Conservation (phyloP, 1,140 invertebrate genomes). For the Drosophila prosaltans region DNA sequence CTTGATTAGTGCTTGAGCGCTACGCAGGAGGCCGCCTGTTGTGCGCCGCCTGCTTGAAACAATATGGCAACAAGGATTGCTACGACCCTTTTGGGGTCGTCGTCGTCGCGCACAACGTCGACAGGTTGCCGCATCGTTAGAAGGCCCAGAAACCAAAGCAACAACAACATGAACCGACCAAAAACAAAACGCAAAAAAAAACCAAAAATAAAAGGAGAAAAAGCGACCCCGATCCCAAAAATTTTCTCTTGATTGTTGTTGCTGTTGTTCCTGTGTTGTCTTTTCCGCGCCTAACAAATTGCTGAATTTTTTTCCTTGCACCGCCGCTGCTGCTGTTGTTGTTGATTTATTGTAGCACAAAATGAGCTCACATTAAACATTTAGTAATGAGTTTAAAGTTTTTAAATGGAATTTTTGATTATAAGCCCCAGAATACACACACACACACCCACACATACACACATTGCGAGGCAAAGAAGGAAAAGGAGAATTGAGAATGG, state of each 20-base stretch:
- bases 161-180: neutral
- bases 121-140: constrained; percentile 77
- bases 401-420: constrained; percentile 79
- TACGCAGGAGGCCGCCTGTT: constrained; percentile 50
- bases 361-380: constrained; percentile 77
- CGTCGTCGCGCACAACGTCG: constrained; percentile 50
- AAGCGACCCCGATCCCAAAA: constrained; percentile 24
- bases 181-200: neutral
- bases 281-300: constrained; percentile 71
- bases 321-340: constrained; percentile 13
- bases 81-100: constrained; percentile 71
- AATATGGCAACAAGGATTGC: constrained; percentile 61
- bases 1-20: constrained; percentile 64
- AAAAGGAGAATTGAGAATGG: neutral
- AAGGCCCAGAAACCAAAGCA: constrained; percentile 20
- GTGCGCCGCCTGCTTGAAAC: constrained; percentile 74
- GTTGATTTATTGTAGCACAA: constrained; percentile 54
- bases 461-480: neutral
- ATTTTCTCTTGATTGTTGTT: constrained; percentile 48
- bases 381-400: constrained; percentile 81
- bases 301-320: constrained; percentile 52
- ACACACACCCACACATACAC: neutral
- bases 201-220: neutral
- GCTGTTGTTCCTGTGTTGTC: constrained; percentile 33
- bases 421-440: constrained; percentile 26